Evolutionary conservation across 1,140 invertebrate species (phyloP), one percentile per base, ranked within the genome.

Genomic region (Leptoteleia sp.): DNA sequence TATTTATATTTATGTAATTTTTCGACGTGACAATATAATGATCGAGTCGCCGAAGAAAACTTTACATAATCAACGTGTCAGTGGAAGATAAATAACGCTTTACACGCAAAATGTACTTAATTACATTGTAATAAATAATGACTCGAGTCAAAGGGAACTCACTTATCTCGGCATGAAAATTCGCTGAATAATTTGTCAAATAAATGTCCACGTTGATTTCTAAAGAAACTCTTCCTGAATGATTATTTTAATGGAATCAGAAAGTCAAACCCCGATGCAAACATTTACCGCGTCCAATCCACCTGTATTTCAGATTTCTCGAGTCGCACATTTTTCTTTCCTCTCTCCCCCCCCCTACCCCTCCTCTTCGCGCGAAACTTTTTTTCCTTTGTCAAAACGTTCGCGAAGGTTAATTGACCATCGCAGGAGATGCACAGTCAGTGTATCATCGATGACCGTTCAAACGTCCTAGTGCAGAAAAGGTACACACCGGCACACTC

Each of bases 161-260:
- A 33, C 38, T 43, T 45, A 33, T 37, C 43, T 33, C 25, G 31
- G 29, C 9, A 43, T 29, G 25, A 47, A 61, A 61, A 61, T 37
- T 47, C 42, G 11, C 42, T 47, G 57, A 47, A 61, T 61, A 61
- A 61, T 61, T 61, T 61, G 55, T 61, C 55, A 61, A 61, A 61
- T 47, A 35, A 61, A 33, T 22, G 40, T 47, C 40, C 55, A 47
- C 42, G 42, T 35, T 45, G 55, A 61, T 61, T 61, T 61, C 55
- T 61, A 47, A 47, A 45, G 55, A 61, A 61, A 61, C 55, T 61
- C 43, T 61, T 61, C 57, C 57, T 47, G 57, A 16, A 22, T 22
- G 57, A 61, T 47, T 47, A 61, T 47, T 61, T 61, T 35, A 35
- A 47, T 35, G 29, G 57, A 37, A 47, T 31, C 57, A 27, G 29